Percentiles rank a stretch among this genome's conserved stretches.
phyloP scores from a whole-genome alignment of 2,888 invertebrate species.

The Anthophora plumipes region DNA sequence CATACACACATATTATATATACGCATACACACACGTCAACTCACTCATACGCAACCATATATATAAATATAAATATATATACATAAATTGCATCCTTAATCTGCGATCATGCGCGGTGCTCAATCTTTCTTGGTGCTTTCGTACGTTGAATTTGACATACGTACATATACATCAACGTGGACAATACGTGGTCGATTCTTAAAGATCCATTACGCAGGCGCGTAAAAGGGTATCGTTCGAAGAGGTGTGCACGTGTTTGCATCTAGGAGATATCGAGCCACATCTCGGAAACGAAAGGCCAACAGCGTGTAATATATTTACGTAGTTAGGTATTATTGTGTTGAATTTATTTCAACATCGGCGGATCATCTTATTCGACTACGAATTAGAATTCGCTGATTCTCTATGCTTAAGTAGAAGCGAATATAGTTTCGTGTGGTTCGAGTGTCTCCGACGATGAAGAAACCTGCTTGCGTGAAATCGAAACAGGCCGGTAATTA shows the following conservation, averaged over 20 bases:
- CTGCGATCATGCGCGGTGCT: constrained; percentile 70
- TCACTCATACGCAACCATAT: constrained; percentile 18
- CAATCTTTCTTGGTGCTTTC: constrained; percentile 77
- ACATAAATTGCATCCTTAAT: constrained; percentile 58
- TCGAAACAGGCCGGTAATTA: constrained; percentile 25
- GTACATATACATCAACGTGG: constrained; percentile 55
- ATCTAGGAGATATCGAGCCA: constrained; percentile 27
- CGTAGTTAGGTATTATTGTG: neutral
- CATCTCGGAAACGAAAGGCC: constrained; percentile 12
- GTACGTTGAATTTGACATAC: constrained; percentile 57
- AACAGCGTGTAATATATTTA: constrained; percentile 24
- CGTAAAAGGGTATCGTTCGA: constrained; percentile 20
- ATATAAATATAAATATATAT: constrained; percentile 34
- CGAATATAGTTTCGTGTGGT: constrained; percentile 6
- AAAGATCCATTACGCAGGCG: constrained; percentile 48
- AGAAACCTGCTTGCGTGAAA: constrained; percentile 13
- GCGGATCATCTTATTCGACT: too few relatives aligned
- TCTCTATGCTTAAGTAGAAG: neutral
- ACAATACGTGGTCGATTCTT: constrained; percentile 60
- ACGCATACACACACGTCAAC: neutral
- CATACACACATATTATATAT: neutral
- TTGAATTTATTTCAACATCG: too few relatives aligned
- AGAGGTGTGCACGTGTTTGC: constrained; percentile 25
- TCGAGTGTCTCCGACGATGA: constrained; percentile 30
- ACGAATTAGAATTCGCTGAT: neutral